Conservation (phyloP, 1,140 invertebrate species). For the Melitaea cinxia region DNA sequence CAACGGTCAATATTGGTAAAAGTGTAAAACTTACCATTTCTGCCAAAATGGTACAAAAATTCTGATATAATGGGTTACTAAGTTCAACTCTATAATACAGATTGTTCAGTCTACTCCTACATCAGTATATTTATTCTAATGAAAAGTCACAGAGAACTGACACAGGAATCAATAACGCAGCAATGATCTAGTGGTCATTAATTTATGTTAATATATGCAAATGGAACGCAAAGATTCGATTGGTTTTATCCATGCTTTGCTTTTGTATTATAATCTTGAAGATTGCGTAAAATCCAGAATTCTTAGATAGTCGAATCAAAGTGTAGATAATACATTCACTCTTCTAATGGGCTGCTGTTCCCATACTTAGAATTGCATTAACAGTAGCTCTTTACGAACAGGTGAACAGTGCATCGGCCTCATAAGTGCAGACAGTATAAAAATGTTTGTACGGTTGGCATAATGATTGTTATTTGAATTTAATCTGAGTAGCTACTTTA, state of each 20-base stretch:
- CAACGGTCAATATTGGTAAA: too few species aligned
- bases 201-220: conserved; percentile 27
- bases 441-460: not conserved
- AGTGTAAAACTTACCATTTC: too few species aligned
- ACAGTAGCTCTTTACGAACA: not conserved
- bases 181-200: conserved; percentile 11
- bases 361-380: conserved; percentile 26
- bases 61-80: too few species aligned
- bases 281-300: conserved; percentile 18
- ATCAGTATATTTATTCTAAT: conserved; percentile 29
- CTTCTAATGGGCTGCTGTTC: conserved; percentile 20
- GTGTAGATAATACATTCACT: not conserved
- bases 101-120: conserved; percentile 12
- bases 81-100: too few species aligned
- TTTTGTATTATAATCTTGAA: conserved; percentile 2
- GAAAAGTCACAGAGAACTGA: conserved; percentile 23
- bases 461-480: not conserved
- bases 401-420: not conserved
- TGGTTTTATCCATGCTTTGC: not conserved
- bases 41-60: too few species aligned
- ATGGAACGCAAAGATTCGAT: conserved; percentile 15
- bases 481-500: not conserved
- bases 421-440: not conserved
- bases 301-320: conserved; percentile 24
- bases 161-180: conserved; percentile 28